Conservation (phyloP, 2,797 vertebrate species). For the Bufotes viridis region DNA sequence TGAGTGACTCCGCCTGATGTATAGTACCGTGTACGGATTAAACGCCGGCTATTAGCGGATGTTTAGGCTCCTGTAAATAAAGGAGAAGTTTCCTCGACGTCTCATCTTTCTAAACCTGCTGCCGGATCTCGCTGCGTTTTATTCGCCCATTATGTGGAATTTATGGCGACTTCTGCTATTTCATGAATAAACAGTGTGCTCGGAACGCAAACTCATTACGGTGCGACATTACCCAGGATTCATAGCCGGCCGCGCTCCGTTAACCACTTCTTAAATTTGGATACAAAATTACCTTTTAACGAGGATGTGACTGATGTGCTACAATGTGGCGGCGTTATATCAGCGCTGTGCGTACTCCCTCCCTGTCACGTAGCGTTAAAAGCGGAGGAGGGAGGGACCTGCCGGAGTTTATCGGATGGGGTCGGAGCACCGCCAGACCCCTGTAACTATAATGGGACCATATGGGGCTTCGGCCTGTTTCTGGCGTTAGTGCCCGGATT, state of each 20-base stretch:
- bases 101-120: neutral
- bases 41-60: too few species aligned
- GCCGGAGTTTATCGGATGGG: too few species aligned
- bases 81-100: neutral
- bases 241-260: neutral
- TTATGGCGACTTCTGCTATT: neutral
- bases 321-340: neutral
- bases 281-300: neutral
- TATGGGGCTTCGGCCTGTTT: too few species aligned
- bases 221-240: neutral
- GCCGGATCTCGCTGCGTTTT: neutral
- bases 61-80: conserved; percentile 1
- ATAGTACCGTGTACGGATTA: too few species aligned
- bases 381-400: too few species aligned
- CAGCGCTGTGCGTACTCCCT: too few species aligned
- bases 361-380: too few species aligned
- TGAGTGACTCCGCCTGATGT: neutral
- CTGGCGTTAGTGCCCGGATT: too few species aligned
- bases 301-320: neutral
- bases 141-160: conserved; percentile 8
- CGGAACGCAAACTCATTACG: conserved; percentile 8
- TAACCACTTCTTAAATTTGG: neutral
- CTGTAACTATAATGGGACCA: too few species aligned
- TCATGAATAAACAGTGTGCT: neutral
- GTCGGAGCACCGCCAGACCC: too few species aligned